Evolutionary conservation across 2,888 invertebrate genomes (phyloP), one percentile per base, ranked within the genome.

Genomic region (Cheiracanthium punctorium): DNA sequence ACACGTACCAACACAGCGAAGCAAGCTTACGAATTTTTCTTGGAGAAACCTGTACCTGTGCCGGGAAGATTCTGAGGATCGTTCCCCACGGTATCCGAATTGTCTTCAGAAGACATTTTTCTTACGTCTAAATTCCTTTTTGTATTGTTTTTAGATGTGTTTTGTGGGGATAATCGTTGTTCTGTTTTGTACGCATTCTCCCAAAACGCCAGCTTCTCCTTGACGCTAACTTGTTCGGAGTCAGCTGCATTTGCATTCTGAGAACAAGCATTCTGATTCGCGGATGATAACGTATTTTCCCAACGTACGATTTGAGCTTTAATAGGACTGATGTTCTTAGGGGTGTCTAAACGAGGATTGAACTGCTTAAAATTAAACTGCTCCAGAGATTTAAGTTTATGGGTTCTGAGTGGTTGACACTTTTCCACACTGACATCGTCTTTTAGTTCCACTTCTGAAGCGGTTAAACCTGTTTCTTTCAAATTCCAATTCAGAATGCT

Each of bases 251-350:
- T 12, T 1, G 17, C 10, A 1, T 58, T 14, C 58, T 48, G 8
- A 7, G 24, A 2, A 0, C 32, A 12, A 29, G 29, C 0, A 10
- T 65, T 29, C 8, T 65, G 20, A n/a, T 52, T 20, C 5, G 58
- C 37, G 28, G n/a, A 14, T 7, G 7, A n/a, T 17, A 65, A 32
- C 8, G 72, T 70, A n/a, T 69, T 80, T 75, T 88, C 84, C 79
- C 72, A 88, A 33, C 82, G 73, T 41, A 48, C 70, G 17, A 88
- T 80, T 33, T 79, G 73, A 20, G 58, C 74, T 64, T 82, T 88
- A 14, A 88, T 87, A 20, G 81, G 75, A 33, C 79, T 74, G 10
- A 32, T 33, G n/a, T 5, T n/a, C 32, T 20, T 64, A 32, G 52
- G 24, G 41, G n/a, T 70, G 17, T 41, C 69, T 7, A 43, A 1